Evolutionary conservation across 2,888 invertebrate genomes (phyloP), one percentile per base, ranked within the genome.

Genomic region (Macrophya alboannulata): DNA sequence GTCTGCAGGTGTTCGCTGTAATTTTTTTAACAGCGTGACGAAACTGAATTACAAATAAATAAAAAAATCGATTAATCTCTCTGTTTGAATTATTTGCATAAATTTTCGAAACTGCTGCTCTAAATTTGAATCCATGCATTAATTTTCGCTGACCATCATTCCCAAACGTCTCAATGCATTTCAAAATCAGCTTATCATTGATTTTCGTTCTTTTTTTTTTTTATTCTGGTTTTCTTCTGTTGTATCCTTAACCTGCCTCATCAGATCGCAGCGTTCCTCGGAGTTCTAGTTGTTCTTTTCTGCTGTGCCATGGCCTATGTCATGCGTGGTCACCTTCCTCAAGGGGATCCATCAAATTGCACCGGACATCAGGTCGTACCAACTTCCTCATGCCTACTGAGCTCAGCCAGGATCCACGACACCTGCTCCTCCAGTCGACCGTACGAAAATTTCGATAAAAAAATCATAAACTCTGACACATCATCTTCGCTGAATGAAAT

Each of bases 231-330:
- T 8, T 55, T 8, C n/a, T 5, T n/a, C 37, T 1, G 37, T n/a
- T 45, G 65, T 55, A 86, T 87, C 87, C 87, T 88, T 87, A 81
- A 88, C 86, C 62, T 31, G 10, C 15, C 17, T 31, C 25, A 25
- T 74, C 71, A 89, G 89, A 87, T 87, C n/a, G 88, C 87, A 4
- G 86, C 85, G 25, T 82, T 89, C 40, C 79, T 88, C n/a, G 88
- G 87, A 21, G 86, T 87, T 12, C 55, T 89, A 37, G 84, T 87
- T 1, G 86, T 88, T 31, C 68, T 88, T 45, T 87, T 87, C 40
- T 88, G 86, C 83, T 88, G 88, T 84, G 87, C 86, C 43, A 87
- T 87, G 87, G 85, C 87, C 2, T 86, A 87, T 82, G 31, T 88
- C 65, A 85, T 88, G 65, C 86, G 86, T 40, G 87, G 86, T 72